A percentile compares a stretch with the other conserved stretches of the same genome.
Conservation (phyloP, 2,113 vertebrate species). For the Prinia subflava region DNA sequence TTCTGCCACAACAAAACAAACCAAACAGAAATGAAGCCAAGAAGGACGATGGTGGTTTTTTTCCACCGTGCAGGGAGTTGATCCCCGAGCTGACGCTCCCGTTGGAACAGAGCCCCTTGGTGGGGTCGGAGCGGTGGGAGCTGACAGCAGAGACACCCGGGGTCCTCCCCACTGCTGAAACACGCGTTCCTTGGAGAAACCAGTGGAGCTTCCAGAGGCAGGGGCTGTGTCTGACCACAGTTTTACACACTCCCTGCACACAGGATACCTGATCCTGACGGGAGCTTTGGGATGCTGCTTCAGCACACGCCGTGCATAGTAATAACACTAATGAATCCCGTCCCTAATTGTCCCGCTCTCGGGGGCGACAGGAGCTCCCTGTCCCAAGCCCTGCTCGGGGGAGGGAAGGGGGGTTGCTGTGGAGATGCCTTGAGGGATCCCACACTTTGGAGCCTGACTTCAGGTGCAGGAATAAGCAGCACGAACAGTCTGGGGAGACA, state of each 20-base stretch:
- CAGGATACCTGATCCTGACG: neutral
- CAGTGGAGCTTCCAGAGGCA: neutral
- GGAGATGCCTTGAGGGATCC: slow-evolving; percentile 9
- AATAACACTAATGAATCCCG: neutral
- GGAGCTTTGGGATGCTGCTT: neutral
- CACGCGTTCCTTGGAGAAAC: neutral
- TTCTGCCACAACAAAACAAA: too few relatives aligned
- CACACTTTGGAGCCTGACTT: neutral
- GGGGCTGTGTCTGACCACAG: neutral
- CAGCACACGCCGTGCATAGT: neutral
- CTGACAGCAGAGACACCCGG: too few relatives aligned
- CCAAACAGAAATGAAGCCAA: too few relatives aligned
- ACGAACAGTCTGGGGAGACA: neutral
- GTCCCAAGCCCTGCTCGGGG: neutral
- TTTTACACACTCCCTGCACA: neutral
- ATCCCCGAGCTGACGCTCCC: too few relatives aligned
- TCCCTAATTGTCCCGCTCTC: neutral
- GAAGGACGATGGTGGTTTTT: too few relatives aligned
- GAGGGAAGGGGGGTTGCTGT: neutral
- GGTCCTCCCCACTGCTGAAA: neutral
- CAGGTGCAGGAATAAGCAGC: slow-evolving; percentile 29
- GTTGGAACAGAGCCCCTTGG: too few relatives aligned
- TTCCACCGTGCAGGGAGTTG: too few relatives aligned
- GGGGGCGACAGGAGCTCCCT: neutral
- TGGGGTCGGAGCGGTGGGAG: too few relatives aligned